Base-by-base conservation (phyloP, 2,113 vertebrate species). In the Forbesichthys agassizii region DNA sequence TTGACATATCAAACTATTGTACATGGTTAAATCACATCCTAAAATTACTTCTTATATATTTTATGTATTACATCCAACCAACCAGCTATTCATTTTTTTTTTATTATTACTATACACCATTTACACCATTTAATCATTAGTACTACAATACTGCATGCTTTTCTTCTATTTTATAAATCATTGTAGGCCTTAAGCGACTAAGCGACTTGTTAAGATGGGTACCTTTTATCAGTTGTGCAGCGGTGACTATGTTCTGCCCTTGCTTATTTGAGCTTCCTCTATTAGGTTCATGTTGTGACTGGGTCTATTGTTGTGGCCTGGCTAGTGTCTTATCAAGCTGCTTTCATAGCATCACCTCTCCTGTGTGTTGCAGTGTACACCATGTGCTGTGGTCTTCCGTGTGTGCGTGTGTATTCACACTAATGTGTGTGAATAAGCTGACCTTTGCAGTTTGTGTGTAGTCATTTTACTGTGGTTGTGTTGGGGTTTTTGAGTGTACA, bases 351-450 rank as follows among this genome's bases (percentile, higher is more conserved):
- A 33, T 47, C 20, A 46, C 27, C 18, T 57, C 42, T 58, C 36
- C 14, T 61, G n/a, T 66, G 36, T 55, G 27, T 68, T 57, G 14
- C 56, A 18, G 3, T 63, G 51, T 70, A 53, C 62, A 62, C 48
- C 55, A 18, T 16, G 27, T 20, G 46, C 51, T 18, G 46, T 53
- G 20, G 14, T 16, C 13, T 6, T 48, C 59, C 60, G 56, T 57
- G 61, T 63, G 46, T 63, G 47, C 55, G 33, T 66, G 64, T 56
- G 36, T 68, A 27, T 48, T n/a, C 58, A 14, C 58, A 54, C 58
- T 33, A 55, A n/a, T 57, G 55, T 57, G 20, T 18, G 14, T 54
- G 49, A 66, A 66, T n/a, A 12, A 56, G 18, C 14, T 33, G 36
- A 13, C 36, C 33, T n/a, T 47, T 33, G 9, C 27, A 20, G 33